phyloP scores from a whole-genome alignment of 2,113 vertebrate genomes.

The Sturnus vulgaris region DNA sequence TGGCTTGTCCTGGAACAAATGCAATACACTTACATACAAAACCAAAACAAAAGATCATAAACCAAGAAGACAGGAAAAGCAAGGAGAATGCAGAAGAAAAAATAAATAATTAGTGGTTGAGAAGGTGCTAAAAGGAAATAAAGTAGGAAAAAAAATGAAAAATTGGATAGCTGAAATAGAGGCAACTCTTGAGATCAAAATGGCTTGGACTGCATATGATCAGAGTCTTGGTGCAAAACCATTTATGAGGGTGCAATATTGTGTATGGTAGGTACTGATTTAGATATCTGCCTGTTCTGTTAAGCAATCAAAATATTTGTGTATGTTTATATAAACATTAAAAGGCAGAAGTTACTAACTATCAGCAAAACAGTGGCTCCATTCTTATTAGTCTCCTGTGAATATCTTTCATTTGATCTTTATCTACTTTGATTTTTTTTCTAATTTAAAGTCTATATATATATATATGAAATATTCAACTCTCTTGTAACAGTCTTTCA shows the following conservation, averaged over 20 bases:
- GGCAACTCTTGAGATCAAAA: conserved; percentile 27
- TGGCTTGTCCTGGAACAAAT: conserved; percentile 70
- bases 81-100: conserved; percentile 44
- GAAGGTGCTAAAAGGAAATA: conserved; percentile 52
- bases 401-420: not conserved
- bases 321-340: not conserved
- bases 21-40: conserved; percentile 52
- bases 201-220: not conserved
- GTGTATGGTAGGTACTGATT: not conserved
- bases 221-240: not conserved
- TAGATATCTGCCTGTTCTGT: not conserved
- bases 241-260: not conserved
- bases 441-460: not conserved
- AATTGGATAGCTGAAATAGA: conserved; percentile 33
- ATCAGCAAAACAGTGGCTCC: conserved; percentile 1
- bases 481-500: not conserved
- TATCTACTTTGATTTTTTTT: not conserved
- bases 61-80: conserved; percentile 54
- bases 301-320: not conserved
- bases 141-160: conserved; percentile 27
- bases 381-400: conserved; percentile 10
- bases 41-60: conserved; percentile 41
- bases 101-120: conserved; percentile 7
- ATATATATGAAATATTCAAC: not conserved
- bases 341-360: not conserved